Evolutionary conservation across 1,140 invertebrate species (phyloP).

Genomic region (Venturia canescens): DNA sequence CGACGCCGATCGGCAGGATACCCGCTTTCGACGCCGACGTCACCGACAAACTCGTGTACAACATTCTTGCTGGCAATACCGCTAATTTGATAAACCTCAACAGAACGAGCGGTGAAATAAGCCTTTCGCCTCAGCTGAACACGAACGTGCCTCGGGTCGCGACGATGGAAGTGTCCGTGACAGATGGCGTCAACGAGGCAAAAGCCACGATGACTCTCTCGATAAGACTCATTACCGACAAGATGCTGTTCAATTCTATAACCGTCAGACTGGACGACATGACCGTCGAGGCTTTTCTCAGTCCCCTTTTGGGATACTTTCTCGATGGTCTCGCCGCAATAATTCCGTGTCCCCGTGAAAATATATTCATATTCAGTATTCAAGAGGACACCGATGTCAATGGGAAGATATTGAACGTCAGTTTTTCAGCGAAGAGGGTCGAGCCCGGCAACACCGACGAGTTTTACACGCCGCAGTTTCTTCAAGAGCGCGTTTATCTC

Average conservation of each 20-base stretch:
- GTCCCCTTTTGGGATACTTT: conserved; percentile 92
- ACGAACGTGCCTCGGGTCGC: conserved; percentile 97
- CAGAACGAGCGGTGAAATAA: conserved; percentile 89
- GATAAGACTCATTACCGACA: conserved; percentile 93
- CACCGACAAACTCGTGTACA: conserved; percentile 88
- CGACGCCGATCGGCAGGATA: conserved; percentile 90
- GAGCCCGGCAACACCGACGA: conserved; percentile 85
- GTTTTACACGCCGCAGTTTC: conserved; percentile 91
- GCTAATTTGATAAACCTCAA: conserved; percentile 93
- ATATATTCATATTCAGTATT: conserved; percentile 95
- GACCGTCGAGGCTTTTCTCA: conserved; percentile 95
- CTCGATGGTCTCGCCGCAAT: conserved; percentile 94
- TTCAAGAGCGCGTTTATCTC: conserved; percentile 96
- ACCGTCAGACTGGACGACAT: conserved; percentile 95
- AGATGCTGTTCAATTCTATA: conserved; percentile 96
- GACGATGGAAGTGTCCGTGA: conserved; percentile 95
- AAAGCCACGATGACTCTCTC: conserved; percentile 93
- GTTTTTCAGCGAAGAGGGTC: conserved; percentile 91
- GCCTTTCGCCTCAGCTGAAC: conserved; percentile 93
- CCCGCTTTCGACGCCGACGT: conserved; percentile 97
- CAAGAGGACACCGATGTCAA: conserved; percentile 94
- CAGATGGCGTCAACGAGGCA: conserved; percentile 94
- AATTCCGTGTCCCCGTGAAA: conserved; percentile 93
- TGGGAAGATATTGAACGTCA: conserved; percentile 93
- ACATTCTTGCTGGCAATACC: conserved; percentile 94